Evolutionary conservation across 2,113 vertebrate species (phyloP), one percentile per base, ranked within the genome.

Genomic region (Anarrhichthys ocellatus): DNA sequence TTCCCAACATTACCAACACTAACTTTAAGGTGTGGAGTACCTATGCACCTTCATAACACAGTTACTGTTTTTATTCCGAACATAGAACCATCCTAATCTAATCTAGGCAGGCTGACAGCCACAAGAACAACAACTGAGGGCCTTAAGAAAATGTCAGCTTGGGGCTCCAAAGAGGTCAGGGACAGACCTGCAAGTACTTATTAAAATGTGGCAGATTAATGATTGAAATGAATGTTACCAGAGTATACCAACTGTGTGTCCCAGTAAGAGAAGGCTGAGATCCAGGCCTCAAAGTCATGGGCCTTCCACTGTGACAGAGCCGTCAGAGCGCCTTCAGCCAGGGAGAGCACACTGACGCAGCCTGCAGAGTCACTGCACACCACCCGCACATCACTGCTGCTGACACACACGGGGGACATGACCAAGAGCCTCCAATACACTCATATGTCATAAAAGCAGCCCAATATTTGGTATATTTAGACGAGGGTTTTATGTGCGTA

Each of bases 261-360:
- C 98, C 98, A 99, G 92, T 97, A 98, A 87, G 98, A 96, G 88
- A 99, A 99, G 42, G 98, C 98, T 15, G 97, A 94, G 42, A 98
- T 95, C 98, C 98, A 99, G 75, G 98, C 97, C 87, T 99, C 98
- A 50, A 97, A 99, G 65, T 93, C 93, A 6, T 99, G 98, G 14
- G 96, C 98, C 72, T 97, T 96, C 98, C 98, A 99, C 46, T 96
- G 95, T 15, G 90, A 93, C 82, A 94, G 54, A 0, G 88, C 22
- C 0, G 82, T 93, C 50, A 97, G 88, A 22, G 89, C 61, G 0
- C 94, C 85, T 73, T 95, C 95, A 2, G 86, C 93, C 80, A 97
- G 62, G 15, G 91, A 89, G 59, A 97, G 82, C 24, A 97, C 94
- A 6, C 94, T 96, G 27, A 99, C 80, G 69, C 94, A 95, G 17